These are phyloP conservation scores for Rhodinocichla rosea DNA, from an alignment of 2,113 vertebrate species.

Conservation along the genomic window DNA sequence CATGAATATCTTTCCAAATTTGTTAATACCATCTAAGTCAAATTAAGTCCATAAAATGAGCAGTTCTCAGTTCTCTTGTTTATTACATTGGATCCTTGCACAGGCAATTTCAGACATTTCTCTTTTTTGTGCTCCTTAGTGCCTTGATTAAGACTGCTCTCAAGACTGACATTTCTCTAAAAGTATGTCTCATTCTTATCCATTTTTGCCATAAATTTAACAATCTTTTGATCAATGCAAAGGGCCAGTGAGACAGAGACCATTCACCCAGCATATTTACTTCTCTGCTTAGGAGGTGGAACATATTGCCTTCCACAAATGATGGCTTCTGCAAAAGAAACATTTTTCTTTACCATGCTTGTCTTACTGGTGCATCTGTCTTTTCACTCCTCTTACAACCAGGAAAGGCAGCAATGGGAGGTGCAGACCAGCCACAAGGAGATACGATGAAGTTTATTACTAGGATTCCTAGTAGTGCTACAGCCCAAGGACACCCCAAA, in stretches of 20 bases:
- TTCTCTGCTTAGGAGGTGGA: not conserved
- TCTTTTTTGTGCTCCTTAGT: not conserved
- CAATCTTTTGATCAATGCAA: not conserved
- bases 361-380: not conserved
- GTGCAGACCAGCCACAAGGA: not conserved
- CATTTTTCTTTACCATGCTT: not conserved
- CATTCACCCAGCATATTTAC: not conserved
- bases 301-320: not conserved
- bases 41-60: not conserved
- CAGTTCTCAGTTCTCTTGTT: not conserved
- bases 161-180: not conserved
- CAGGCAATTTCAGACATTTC: not conserved
- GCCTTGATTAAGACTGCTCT: not conserved
- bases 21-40: not conserved
- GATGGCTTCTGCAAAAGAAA: not conserved
- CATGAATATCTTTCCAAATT: not conserved
- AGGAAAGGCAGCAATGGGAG: not conserved
- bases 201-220: not conserved
- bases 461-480: not conserved
- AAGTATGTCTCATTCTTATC: not conserved
- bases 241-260: not conserved
- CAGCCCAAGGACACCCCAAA: not conserved
- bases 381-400: not conserved
- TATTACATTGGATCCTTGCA: not conserved
- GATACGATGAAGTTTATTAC: not conserved